Percentiles rank a stretch among this genome's conserved stretches.
Evolutionary conservation across 2,797 vertebrate species (phyloP).

Genomic region (Mus caroli): DNA sequence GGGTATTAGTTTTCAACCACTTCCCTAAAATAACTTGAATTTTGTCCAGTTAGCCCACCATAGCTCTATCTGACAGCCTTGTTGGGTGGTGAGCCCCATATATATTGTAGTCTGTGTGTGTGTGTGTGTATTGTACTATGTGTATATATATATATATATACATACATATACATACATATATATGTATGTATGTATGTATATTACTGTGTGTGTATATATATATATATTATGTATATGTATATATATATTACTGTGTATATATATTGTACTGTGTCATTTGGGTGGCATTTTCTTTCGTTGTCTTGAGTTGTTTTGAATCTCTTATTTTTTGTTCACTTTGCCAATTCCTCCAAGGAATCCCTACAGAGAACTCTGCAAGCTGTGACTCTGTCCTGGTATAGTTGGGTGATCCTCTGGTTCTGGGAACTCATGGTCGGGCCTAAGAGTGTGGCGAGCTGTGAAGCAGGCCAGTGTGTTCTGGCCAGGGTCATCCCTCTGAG

Average conservation of each 20-base stretch:
- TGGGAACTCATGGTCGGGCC: neutral
- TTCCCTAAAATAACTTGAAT: neutral
- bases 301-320: constrained; percentile 47
- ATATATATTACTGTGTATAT: too few species aligned
- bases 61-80: neutral
- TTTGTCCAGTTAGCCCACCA: neutral
- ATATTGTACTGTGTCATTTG: neutral
- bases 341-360: neutral
- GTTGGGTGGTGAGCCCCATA: neutral
- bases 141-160: too few species aligned
- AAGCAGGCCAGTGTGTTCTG: neutral
- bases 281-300: neutral
- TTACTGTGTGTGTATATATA: too few species aligned
- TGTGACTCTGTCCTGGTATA: neutral
- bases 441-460: neutral
- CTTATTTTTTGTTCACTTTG: neutral
- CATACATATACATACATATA: too few species aligned
- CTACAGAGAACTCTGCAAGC: neutral
- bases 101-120: neutral
- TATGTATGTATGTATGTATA: too few species aligned
- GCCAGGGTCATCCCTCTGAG: neutral
- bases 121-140: too few species aligned
- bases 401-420: neutral
- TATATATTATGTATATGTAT: too few species aligned
- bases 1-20: neutral